Evolutionary conservation across 2,888 invertebrate genomes (phyloP).

Genomic region (Conomelus anceps): DNA sequence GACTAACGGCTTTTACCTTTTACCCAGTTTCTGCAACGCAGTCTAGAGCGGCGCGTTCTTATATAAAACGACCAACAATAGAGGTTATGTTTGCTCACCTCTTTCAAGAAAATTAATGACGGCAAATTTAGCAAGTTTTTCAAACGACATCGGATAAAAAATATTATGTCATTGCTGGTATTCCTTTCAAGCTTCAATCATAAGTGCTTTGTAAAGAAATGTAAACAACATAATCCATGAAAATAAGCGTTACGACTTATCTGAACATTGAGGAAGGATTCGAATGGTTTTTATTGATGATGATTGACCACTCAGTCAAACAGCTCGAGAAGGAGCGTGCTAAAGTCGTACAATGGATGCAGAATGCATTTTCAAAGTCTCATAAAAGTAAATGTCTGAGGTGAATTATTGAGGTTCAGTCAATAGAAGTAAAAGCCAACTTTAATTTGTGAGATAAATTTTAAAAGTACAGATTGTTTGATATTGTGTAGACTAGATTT

Average conservation of each 20-base stretch:
- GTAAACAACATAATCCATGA: neutral
- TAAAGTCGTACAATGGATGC: too few species aligned
- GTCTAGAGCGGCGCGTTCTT: neutral
- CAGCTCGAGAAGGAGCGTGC: neutral
- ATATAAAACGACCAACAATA: neutral
- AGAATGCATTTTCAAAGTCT: too few species aligned
- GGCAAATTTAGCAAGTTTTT: neutral
- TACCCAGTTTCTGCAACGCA: neutral
- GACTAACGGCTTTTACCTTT: neutral
- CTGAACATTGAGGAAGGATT: neutral
- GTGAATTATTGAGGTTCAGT: too few species aligned
- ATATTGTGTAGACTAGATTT: too few species aligned
- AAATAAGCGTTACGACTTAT: neutral
- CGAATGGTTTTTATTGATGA: neutral
- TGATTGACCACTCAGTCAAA: neutral
- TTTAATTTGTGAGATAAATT: too few species aligned
- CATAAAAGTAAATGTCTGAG: too few species aligned
- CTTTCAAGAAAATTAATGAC: neutral
- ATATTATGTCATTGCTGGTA: neutral
- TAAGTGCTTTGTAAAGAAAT: neutral
- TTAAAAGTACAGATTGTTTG: too few species aligned
- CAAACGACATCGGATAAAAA: neutral
- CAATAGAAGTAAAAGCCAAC: too few species aligned
- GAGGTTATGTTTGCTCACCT: neutral
- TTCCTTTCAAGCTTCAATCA: neutral